Evolutionary conservation across 2,113 vertebrate genomes (phyloP), one percentile per base, ranked within the genome.

Genomic region (Balaenoptera acutorostrata): DNA sequence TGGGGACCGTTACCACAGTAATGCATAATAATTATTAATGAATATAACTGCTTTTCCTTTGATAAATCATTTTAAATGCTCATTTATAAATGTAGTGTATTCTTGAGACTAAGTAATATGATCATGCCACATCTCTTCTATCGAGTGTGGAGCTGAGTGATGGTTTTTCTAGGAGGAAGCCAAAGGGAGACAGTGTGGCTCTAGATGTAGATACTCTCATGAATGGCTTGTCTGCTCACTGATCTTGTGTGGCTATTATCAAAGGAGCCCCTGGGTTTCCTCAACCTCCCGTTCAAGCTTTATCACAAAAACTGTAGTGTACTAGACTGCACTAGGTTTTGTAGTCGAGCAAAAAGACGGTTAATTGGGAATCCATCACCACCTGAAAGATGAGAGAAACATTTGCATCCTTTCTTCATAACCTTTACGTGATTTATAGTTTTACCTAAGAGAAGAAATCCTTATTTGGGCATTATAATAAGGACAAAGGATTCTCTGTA

Each of bases 81-180:
- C 61, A 57, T 82, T 93, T 90, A 13, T 95, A 89, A 97, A 95
- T 88, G 29, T 71, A 81, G 31, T 93, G 10, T 81, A 86, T 89
- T 96, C 83, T 97, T 71, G 72, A 92, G 55, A 68, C 64, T 96
- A 82, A 90, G n/a, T 95, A 87, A 55, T 87, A 57, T 25, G 39
- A 81, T 71, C 75, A 10, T 85, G 25, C 61, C 14, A 36, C 41
- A 49, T 95, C 33, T 94, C 59, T 80, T 88, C 25, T 63, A 27
- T 52, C 13, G 2, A 74, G 10, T 74, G 13, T 91, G 44, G 84
- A 90, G 13, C 59, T n/a, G 66, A 96, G 12, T 64, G 74, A 49
- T 95, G 57, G 13, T 84, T 92, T 93, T 52, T 88, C 69, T 75
- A 84, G n/a, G 36, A 92, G 69, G 66, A 96, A 88, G 55, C 52